Percentiles rank a stretch among this genome's conserved stretches.
Evolutionary conservation across 2,888 invertebrate species (phyloP).

Genomic region (Taphrorychus bicolor): DNA sequence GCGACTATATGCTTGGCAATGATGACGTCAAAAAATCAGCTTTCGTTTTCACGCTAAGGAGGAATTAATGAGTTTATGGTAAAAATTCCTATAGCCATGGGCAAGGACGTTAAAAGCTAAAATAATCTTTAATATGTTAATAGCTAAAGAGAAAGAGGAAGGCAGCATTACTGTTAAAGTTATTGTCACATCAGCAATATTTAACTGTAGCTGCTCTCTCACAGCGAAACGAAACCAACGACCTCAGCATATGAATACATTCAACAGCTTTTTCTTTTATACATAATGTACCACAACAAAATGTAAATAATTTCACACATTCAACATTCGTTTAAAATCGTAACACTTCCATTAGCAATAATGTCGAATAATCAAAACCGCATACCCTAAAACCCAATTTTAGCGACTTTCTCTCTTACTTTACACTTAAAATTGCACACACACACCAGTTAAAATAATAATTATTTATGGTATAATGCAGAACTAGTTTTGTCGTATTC

Average conservation of each 20-base stretch:
- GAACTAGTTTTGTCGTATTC: background rate
- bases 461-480: slow-evolving; percentile 4
- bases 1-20: background rate
- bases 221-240: background rate
- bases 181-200: background rate
- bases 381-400: slow-evolving; percentile 8
- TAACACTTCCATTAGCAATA: background rate
- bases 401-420: slow-evolving; percentile 11
- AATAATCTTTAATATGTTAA: no score
- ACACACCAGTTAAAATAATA: slow-evolving; percentile 3
- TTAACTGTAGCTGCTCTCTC: background rate
- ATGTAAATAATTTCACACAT: background rate
- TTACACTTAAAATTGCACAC: slow-evolving; percentile 7
- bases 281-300: background rate
- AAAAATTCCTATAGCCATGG: no score
- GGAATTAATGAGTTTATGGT: background rate
- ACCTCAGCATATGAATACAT: background rate
- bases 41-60: background rate
- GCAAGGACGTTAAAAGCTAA: no score
- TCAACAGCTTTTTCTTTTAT: background rate
- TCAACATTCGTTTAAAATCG: background rate
- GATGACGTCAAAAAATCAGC: no score
- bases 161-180: no score
- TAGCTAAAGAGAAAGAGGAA: no score
- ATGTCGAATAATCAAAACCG: background rate